These are phyloP conservation scores for Pollachius pollachius DNA, from an alignment of 2,113 vertebrate genomes.

Conservation along the genomic window DNA sequence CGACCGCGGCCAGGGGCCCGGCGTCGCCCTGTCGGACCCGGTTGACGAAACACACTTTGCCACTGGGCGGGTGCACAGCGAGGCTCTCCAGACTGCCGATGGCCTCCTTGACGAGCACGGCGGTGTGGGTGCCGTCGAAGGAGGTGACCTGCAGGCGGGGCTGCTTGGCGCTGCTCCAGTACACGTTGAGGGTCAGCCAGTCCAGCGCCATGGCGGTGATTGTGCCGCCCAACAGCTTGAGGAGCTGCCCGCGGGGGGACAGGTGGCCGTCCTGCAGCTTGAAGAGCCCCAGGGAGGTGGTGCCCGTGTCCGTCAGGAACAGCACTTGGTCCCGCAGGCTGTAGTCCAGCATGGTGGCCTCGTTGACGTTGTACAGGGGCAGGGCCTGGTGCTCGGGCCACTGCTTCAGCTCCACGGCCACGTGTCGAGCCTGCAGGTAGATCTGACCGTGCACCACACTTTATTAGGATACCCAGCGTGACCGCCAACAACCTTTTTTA, in stretches of 20 bases:
- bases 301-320: slow-evolving; percentile 73
- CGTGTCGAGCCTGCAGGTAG: slow-evolving; percentile 74
- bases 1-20: slow-evolving; percentile 31
- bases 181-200: slow-evolving; percentile 83
- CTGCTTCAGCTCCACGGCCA: slow-evolving; percentile 39
- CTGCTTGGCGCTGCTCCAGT: slow-evolving; percentile 80
- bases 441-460: slow-evolving; percentile 65
- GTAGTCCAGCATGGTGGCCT: slow-evolving; percentile 77
- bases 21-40: slow-evolving; percentile 11
- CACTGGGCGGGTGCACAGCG: slow-evolving; percentile 74
- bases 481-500: neutral
- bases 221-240: slow-evolving; percentile 66
- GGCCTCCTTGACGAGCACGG: slow-evolving; percentile 67
- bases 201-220: slow-evolving; percentile 81
- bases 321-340: slow-evolving; percentile 70
- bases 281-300: slow-evolving; percentile 68
- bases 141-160: slow-evolving; percentile 74
- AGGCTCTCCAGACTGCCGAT: slow-evolving; percentile 65
- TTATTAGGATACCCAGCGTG: neutral
- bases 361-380: slow-evolving; percentile 69
- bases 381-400: slow-evolving; percentile 76
- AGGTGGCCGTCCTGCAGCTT: slow-evolving; percentile 67
- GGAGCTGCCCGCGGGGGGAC: slow-evolving; percentile 57
- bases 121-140: slow-evolving; percentile 53
- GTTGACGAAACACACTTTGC: slow-evolving; percentile 81